Percentiles rank a stretch among this genome's conserved stretches.
Evolutionary conservation across 2,888 invertebrate species (phyloP).

Genomic region (Drosophila nigritarsus): DNA sequence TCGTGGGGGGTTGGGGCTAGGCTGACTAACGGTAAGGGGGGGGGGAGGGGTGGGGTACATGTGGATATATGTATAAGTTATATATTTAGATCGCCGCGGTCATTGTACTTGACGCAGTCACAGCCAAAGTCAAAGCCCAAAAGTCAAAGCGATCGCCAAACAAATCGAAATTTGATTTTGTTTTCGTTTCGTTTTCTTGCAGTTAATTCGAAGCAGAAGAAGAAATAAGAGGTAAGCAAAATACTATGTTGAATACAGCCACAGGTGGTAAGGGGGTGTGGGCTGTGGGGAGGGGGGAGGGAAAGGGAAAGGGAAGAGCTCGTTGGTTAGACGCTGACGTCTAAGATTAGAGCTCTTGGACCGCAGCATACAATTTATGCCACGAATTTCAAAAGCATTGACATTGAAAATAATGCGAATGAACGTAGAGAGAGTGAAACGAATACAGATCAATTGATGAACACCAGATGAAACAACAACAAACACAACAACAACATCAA

Average conservation of each 20-base stretch:
- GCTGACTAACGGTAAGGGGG: not conserved
- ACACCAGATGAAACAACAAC: not conserved
- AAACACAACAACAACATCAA: constrained; percentile 2
- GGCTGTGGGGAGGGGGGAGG: not conserved
- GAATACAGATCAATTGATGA: constrained; percentile 13
- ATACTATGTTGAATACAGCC: constrained; percentile 1
- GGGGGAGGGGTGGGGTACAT: not conserved
- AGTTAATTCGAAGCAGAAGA: constrained; percentile 5
- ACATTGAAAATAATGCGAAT: constrained; percentile 76
- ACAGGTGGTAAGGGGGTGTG: not conserved
- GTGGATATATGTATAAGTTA: not conserved
- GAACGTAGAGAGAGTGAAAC: constrained; percentile 21
- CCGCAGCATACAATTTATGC: constrained; percentile 56
- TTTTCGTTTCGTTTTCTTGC: constrained; percentile 64
- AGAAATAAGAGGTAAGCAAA: constrained; percentile 35
- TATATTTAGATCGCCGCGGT: constrained; percentile 47
- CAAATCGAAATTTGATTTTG: constrained; percentile 49
- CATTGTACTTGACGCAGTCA: constrained; percentile 64
- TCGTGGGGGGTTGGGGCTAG: not conserved
- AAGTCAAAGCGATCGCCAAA: constrained; percentile 16
- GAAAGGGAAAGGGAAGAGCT: not conserved
- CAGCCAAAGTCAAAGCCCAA: constrained; percentile 29
- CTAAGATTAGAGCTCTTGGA: constrained; percentile 9
- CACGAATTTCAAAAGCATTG: constrained; percentile 74
- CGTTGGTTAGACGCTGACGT: constrained; percentile 20